These are phyloP conservation scores for Yponomeuta cagnagella DNA, from an alignment of 2,888 invertebrate species.

Conservation along the genomic window DNA sequence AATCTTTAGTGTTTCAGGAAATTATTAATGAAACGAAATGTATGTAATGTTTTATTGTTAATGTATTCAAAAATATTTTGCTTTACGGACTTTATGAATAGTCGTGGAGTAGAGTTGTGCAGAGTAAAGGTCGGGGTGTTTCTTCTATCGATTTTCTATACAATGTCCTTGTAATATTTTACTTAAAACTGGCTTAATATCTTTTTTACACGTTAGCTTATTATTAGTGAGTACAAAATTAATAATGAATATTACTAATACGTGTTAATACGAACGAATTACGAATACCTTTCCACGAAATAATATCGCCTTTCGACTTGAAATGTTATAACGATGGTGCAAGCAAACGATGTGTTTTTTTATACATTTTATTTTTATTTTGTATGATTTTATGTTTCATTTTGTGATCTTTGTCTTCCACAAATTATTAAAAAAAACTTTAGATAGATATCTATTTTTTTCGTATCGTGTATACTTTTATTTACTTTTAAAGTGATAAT, in stretches of 20 bases:
- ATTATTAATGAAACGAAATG: not conserved
- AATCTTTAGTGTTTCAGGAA: not conserved
- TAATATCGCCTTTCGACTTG: not conserved
- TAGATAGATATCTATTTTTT: constrained; percentile 25
- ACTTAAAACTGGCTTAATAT: not conserved
- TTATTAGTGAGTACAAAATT: not conserved
- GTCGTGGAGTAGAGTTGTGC: too few relatives aligned
- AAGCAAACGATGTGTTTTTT: constrained; percentile 33
- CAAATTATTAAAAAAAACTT: constrained; percentile 28
- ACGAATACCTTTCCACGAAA: not conserved
- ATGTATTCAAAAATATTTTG: not conserved
- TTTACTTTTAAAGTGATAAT: constrained; percentile 27
- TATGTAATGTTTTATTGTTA: not conserved
- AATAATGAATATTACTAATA: not conserved
- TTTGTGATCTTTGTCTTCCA: constrained; percentile 76
- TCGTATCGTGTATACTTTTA: constrained; percentile 45
- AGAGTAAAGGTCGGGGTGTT: not conserved
- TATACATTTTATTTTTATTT: constrained; percentile 33
- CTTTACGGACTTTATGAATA: too few relatives aligned
- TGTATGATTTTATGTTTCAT: constrained; percentile 64
- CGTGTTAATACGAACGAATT: not conserved
- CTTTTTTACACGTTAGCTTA: not conserved
- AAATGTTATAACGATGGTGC: constrained; percentile 37
- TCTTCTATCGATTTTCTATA: not conserved
- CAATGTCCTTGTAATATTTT: not conserved